Conservation (phyloP, 2,797 vertebrate genomes). For the Acanthurus tractus region DNA sequence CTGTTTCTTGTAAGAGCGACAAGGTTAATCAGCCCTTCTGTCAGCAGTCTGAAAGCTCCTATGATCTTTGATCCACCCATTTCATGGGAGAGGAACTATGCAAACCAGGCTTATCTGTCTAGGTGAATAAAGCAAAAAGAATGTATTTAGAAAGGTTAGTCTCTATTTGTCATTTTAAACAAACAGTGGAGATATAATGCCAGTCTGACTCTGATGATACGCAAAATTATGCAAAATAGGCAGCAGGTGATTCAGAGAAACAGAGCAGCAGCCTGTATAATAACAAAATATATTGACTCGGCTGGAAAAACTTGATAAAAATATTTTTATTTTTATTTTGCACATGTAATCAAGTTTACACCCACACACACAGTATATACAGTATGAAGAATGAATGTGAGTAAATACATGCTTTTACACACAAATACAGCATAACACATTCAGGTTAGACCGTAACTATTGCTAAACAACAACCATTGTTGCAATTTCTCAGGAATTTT, state of each 20-base stretch:
- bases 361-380: neutral
- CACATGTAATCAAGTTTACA: neutral
- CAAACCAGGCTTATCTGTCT: neutral
- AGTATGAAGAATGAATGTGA: neutral
- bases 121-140: neutral
- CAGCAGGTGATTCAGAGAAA: neutral
- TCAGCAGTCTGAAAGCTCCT: neutral
- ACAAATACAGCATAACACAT: neutral
- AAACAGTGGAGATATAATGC: neutral
- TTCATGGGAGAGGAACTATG: neutral
- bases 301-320: neutral
- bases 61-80: neutral
- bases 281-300: neutral
- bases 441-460: neutral
- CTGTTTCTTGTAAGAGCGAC: neutral
- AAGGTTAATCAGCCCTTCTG: neutral
- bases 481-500: neutral
- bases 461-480: neutral
- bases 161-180: neutral
- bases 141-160: neutral
- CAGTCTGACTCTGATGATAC: neutral
- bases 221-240: slow-evolving; percentile 6
- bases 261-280: neutral
- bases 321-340: neutral
- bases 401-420: neutral